Evolutionary conservation across 2,113 vertebrate species (phyloP).

Genomic region (Alaudala cheleensis): DNA sequence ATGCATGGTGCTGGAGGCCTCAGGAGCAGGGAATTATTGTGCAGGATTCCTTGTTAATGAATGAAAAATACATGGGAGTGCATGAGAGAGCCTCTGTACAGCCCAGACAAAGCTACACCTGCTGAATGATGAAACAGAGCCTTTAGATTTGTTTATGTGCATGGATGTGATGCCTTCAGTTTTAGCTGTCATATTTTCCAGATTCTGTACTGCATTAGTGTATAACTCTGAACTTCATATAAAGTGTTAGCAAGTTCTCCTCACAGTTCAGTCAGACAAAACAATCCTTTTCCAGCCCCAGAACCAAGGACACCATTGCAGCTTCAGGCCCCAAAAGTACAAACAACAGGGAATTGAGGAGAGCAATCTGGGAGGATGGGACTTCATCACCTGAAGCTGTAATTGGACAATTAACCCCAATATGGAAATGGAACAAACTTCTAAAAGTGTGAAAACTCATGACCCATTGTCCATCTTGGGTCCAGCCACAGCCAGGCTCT

Average conservation of each 20-base stretch:
- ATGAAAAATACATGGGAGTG: accelerated
- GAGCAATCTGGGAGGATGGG: neutral
- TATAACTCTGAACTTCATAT: neutral
- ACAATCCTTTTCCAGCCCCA: neutral
- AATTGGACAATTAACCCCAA: neutral
- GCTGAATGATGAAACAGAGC: neutral
- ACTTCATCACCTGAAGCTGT: neutral
- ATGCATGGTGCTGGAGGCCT: neutral
- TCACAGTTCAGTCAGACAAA: neutral
- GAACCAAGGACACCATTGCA: neutral
- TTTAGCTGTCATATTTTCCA: neutral
- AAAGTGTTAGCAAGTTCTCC: neutral
- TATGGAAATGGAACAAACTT: neutral
- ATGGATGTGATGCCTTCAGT: neutral
- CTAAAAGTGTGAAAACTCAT: neutral
- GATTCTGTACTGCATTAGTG: neutral
- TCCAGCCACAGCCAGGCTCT: accelerated
- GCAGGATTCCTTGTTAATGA: neutral
- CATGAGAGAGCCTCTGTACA: neutral
- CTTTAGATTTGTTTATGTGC: accelerated
- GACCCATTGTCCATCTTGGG: neutral
- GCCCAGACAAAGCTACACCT: neutral
- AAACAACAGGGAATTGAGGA: neutral
- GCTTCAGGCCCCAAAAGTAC: neutral
- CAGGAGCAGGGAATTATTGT: neutral